A percentile compares a stretch with the other conserved stretches of the same genome.
Evolutionary conservation across 1,140 invertebrate species (phyloP).

Genomic region (Pogonognathellus flavescens): DNA sequence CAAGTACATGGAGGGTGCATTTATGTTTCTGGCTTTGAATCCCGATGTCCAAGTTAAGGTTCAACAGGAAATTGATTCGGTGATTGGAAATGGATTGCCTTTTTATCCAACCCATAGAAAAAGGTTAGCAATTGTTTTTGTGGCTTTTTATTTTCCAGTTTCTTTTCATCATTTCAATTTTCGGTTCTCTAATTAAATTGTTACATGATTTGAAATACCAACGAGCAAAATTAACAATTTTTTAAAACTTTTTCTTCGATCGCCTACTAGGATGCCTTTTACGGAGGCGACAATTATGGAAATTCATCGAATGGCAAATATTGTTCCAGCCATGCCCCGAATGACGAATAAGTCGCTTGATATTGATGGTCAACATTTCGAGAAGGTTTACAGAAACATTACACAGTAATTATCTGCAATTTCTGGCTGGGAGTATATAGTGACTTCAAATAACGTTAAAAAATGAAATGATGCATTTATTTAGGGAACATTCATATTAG

Average conservation of each 20-base stretch:
- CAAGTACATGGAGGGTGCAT: neutral
- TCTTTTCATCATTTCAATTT: too few species aligned
- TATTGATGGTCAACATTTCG: neutral
- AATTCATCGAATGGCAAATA: slow-evolving; percentile 25
- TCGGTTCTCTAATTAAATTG: too few species aligned
- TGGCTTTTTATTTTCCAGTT: too few species aligned
- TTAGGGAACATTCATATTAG: neutral
- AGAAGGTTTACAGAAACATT: too few species aligned
- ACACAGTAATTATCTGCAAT: too few species aligned
- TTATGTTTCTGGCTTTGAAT: neutral
- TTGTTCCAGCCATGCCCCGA: neutral
- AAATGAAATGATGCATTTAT: neutral
- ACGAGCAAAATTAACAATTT: too few species aligned
- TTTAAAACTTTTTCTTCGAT: too few species aligned
- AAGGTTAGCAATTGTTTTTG: neutral
- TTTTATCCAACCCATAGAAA: neutral
- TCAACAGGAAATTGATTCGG: neutral
- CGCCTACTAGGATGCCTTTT: neutral
- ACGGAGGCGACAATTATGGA: slow-evolving; percentile 1
- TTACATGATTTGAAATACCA: too few species aligned
- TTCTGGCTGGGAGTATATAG: too few species aligned
- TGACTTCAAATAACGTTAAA: neutral
- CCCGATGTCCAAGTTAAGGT: neutral
- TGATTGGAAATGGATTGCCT: neutral
- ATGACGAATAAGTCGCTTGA: neutral